These are phyloP conservation scores for Baccha elongata DNA, from an alignment of 2,888 invertebrate genomes.

Conservation along the genomic window DNA sequence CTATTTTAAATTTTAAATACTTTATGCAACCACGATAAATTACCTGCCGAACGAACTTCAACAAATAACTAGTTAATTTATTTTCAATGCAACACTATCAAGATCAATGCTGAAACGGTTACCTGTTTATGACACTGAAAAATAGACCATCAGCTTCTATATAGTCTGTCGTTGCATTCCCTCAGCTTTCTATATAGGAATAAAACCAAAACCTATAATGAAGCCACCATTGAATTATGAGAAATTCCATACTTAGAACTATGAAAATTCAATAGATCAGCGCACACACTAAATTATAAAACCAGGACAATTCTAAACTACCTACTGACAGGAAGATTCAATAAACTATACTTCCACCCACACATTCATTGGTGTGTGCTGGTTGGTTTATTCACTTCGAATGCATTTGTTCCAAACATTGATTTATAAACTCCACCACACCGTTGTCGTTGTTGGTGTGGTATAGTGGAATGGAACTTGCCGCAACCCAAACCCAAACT, in stretches of 20 bases:
- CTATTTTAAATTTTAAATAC: background rate
- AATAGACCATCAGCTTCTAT: background rate
- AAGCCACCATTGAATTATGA: background rate
- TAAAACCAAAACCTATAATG: background rate
- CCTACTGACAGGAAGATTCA: constrained; percentile 49
- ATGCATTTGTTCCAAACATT: constrained; percentile 47
- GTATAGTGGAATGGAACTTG: background rate
- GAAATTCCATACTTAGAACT: constrained; percentile 22
- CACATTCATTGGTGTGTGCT: constrained; percentile 3
- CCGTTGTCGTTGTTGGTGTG: background rate
- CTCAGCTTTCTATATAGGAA: background rate
- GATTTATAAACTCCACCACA: constrained; percentile 44
- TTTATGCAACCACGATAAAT: background rate
- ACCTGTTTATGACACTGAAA: constrained; percentile 10
- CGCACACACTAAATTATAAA: constrained; percentile 50
- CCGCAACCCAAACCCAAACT: constrained; percentile 2
- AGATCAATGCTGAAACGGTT: constrained; percentile 18
- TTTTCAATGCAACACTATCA: constrained; percentile 1
- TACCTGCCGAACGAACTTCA: background rate
- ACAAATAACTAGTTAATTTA: background rate
- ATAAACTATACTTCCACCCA: constrained; percentile 52
- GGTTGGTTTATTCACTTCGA: constrained; percentile 18
- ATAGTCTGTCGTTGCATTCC: background rate
- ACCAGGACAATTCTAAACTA: constrained; percentile 39
- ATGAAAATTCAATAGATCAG: constrained; percentile 30